phyloP scores from a whole-genome alignment of 2,113 vertebrate genomes.

The Lepisosteus oculatus region DNA sequence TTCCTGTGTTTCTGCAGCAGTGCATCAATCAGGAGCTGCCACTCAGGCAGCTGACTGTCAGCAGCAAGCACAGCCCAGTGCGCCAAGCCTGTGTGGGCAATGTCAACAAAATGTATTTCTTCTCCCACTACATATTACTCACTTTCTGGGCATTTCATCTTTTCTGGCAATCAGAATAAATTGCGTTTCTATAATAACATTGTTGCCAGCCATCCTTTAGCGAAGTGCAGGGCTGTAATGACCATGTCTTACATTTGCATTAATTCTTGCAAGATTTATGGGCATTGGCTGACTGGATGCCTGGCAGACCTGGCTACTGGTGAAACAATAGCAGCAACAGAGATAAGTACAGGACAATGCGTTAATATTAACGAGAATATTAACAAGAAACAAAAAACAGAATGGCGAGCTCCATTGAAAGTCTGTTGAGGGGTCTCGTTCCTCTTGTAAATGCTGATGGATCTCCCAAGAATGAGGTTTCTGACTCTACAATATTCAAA shows the following conservation, averaged over 20 bases:
- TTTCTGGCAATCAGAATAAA: slow-evolving; percentile 40
- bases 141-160: slow-evolving; percentile 30
- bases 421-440: too few relatives aligned
- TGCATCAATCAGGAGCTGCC: slow-evolving; percentile 29
- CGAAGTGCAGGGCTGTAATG: slow-evolving; percentile 39
- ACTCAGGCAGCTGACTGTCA: not conserved
- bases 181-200: slow-evolving; percentile 31
- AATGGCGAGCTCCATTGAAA: too few relatives aligned
- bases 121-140: slow-evolving; percentile 1
- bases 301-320: slow-evolving; percentile 35
- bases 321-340: slow-evolving; percentile 39
- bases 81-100: slow-evolving; percentile 23
- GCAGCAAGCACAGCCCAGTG: not conserved
- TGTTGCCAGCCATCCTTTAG: slow-evolving; percentile 43
- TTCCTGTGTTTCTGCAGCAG: slow-evolving; percentile 26
- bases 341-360: slow-evolving; percentile 26
- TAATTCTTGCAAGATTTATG: slow-evolving; percentile 54
- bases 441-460: too few relatives aligned
- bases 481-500: too few relatives aligned
- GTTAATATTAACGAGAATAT: slow-evolving; percentile 31
- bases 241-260: slow-evolving; percentile 46
- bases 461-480: too few relatives aligned
- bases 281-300: slow-evolving; percentile 30
- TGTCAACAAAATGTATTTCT: slow-evolving; percentile 30
- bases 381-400: too few relatives aligned